These are phyloP conservation scores for Polypedilum pembai DNA, from an alignment of 1,140 invertebrate species.

Conservation along the genomic window DNA sequence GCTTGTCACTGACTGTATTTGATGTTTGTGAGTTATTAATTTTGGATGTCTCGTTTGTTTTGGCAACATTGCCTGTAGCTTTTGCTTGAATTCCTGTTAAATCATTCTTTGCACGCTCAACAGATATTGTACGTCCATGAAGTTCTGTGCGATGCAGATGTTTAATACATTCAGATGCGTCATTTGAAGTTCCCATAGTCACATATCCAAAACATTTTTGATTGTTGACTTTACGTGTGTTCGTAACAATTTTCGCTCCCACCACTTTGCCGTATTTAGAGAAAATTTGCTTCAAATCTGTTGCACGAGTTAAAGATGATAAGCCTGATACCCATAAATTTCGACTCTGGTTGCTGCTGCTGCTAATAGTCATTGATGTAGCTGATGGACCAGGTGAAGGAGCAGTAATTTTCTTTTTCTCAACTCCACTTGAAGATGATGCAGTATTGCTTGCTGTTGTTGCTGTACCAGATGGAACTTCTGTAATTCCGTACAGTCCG, in stretches of 20 bases:
- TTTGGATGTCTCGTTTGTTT: slow-evolving; percentile 31
- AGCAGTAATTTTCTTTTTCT: slow-evolving; percentile 31
- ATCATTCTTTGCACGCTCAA: slow-evolving; percentile 71
- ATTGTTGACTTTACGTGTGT: slow-evolving; percentile 81
- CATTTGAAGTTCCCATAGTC: slow-evolving; percentile 81
- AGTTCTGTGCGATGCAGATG: slow-evolving; percentile 81
- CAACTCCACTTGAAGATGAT: slow-evolving; percentile 33
- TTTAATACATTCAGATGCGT: slow-evolving; percentile 83
- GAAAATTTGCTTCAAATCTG: slow-evolving; percentile 85
- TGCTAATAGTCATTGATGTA: slow-evolving; percentile 32
- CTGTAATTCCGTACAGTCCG: not conserved
- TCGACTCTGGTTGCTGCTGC: slow-evolving; percentile 48
- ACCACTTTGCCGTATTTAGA: slow-evolving; percentile 91
- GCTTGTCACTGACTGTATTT: slow-evolving; percentile 23
- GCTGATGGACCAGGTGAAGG: not conserved
- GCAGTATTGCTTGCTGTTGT: slow-evolving; percentile 36
- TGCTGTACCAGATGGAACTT: slow-evolving; percentile 33
- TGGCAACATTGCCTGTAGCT: slow-evolving; percentile 32
- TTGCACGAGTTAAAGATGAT: slow-evolving; percentile 78
- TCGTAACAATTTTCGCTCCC: slow-evolving; percentile 93
- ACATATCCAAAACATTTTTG: slow-evolving; percentile 91
- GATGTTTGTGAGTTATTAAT: not conserved
- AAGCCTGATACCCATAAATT: slow-evolving; percentile 91
- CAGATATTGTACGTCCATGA: slow-evolving; percentile 86
- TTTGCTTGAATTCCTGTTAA: slow-evolving; percentile 34